A percentile compares a stretch with the other conserved stretches of the same genome.
phyloP scores from a whole-genome alignment of 2,797 vertebrate genomes.

The Coranthus polyacanthus region DNA sequence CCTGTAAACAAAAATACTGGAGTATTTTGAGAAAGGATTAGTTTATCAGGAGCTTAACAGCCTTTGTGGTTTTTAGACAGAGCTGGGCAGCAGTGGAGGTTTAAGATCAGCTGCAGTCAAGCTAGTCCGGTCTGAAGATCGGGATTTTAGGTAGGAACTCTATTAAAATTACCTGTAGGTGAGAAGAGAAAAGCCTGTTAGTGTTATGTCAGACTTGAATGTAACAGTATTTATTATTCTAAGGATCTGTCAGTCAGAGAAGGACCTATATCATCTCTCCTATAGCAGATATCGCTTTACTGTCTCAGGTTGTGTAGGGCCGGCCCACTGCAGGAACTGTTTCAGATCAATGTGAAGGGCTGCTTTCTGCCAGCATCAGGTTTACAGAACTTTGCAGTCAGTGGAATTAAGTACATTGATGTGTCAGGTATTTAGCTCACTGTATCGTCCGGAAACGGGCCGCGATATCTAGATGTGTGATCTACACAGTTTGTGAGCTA shows the following conservation, averaged over 20 bases:
- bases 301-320: background rate
- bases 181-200: slow-evolving; percentile 86
- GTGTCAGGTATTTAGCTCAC: background rate
- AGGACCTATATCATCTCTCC: background rate
- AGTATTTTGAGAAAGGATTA: slow-evolving; percentile 49
- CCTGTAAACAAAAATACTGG: slow-evolving; percentile 76
- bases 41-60: slow-evolving; percentile 53
- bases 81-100: slow-evolving; percentile 93
- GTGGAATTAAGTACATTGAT: background rate
- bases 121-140: slow-evolving; percentile 99
- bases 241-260: background rate
- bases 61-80: slow-evolving; percentile 79
- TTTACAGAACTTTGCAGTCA: background rate
- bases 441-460: background rate
- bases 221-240: too few species aligned
- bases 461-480: background rate
- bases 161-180: slow-evolving; percentile 96
- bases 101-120: slow-evolving; percentile 76
- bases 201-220: background rate
- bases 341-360: background rate
- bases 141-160: slow-evolving; percentile 99
- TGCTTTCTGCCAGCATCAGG: background rate
- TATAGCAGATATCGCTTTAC: background rate
- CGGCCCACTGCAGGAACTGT: too few species aligned
- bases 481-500: too few species aligned